Percentiles rank a stretch among this genome's conserved stretches.
These are phyloP conservation scores for Sminthopsis crassicaudata DNA, from an alignment of 2,113 vertebrate species.

Conservation along the genomic window DNA sequence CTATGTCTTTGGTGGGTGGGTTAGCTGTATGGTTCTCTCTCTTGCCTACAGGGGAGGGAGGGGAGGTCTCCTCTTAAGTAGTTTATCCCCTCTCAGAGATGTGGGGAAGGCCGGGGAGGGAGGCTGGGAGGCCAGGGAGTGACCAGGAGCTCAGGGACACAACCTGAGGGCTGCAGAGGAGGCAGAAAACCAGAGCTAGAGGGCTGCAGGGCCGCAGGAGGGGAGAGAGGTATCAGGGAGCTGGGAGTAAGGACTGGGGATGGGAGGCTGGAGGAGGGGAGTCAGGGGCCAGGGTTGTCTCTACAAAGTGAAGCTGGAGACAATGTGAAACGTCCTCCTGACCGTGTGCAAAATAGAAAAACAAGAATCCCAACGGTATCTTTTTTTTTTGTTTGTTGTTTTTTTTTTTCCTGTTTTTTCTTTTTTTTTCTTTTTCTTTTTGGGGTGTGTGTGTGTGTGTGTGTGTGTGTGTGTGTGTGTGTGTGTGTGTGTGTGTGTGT, in stretches of 20 bases:
- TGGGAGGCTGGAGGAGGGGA: conserved; percentile 35
- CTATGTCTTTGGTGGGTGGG: conserved; percentile 77
- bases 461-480: neutral
- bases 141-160: neutral
- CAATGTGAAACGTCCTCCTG: conserved; percentile 78
- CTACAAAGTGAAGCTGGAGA: conserved; percentile 78
- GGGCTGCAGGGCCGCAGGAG: neutral
- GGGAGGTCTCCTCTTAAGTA: neutral
- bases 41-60: neutral
- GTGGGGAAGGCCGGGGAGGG: neutral
- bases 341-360: conserved; percentile 80
- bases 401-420: neutral
- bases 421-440: neutral
- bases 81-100: neutral
- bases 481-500: no score
- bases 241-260: neutral
- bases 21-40: conserved; percentile 69
- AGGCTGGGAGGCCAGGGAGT: neutral
- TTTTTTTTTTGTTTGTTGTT: neutral
- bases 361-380: neutral
- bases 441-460: neutral
- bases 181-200: neutral
- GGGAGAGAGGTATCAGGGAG: neutral
- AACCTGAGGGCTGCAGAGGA: neutral
- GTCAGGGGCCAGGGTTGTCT: conserved; percentile 73